A percentile compares a stretch with the other conserved stretches of the same genome.
Conservation (phyloP, 2,113 vertebrate species). For the Otis tarda region DNA sequence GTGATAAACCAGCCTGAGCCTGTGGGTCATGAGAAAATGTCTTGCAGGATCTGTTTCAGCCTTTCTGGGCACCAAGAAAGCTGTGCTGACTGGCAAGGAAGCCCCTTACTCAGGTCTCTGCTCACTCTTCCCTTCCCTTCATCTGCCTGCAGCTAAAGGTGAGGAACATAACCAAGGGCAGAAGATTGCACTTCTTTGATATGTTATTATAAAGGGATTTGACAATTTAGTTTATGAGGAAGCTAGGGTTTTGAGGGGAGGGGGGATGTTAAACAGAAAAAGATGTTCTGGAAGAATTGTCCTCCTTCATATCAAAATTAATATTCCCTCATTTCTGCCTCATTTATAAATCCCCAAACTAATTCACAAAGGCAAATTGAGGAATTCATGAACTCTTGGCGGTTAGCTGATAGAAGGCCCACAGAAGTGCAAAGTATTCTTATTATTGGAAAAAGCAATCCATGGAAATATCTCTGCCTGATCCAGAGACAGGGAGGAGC, state of each 20-base stretch:
- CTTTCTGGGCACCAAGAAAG: not conserved
- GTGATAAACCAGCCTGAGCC: not conserved
- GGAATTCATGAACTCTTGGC: not conserved
- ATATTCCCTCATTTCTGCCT: not conserved
- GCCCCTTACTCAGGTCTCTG: fast-evolving
- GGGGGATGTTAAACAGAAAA: not conserved
- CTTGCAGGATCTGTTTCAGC: not conserved
- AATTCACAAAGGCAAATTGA: not conserved
- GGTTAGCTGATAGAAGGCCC: not conserved
- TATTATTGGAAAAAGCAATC: not conserved
- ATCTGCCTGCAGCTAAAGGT: not conserved
- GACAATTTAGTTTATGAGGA: not conserved
- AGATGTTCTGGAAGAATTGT: not conserved
- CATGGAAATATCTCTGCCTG: not conserved
- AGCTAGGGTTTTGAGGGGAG: not conserved
- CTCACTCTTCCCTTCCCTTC: too few species aligned
- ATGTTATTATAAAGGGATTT: not conserved
- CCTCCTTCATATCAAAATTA: not conserved
- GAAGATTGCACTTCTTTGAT: not conserved
- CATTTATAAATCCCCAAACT: not conserved
- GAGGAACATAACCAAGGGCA: not conserved
- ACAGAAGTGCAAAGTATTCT: not conserved
- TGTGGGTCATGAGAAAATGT: not conserved
- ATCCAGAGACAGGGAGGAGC: not conserved
- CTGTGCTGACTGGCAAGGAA: not conserved